Evolutionary conservation across 2,797 vertebrate genomes (phyloP).

Genomic region (Eospalax fontanierii): DNA sequence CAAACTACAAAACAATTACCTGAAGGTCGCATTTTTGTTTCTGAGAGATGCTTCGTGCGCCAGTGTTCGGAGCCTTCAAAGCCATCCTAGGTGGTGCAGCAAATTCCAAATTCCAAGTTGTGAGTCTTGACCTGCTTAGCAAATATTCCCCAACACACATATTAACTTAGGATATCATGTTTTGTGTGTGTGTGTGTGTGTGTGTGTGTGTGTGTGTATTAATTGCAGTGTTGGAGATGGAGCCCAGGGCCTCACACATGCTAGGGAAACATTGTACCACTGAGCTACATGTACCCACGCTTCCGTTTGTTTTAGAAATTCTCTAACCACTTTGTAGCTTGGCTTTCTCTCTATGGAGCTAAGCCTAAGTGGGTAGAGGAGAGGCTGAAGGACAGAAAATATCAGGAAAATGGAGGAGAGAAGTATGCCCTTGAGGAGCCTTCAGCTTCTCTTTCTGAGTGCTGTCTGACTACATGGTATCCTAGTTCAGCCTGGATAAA

Average conservation of each 20-base stretch:
- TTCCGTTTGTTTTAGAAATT: conserved; percentile 62
- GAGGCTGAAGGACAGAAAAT: conserved; percentile 9
- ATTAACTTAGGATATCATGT: neutral
- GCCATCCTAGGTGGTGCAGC: conserved; percentile 1
- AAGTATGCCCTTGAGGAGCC: neutral
- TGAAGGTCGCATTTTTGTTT: conserved; percentile 38
- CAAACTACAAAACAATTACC: conserved; percentile 45
- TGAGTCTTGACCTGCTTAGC: conserved; percentile 35
- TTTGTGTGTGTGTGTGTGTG: neutral
- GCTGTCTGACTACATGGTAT: neutral
- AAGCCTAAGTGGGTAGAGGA: neutral
- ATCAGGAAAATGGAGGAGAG: neutral
- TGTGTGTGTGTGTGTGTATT: neutral
- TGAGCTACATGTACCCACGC: no score
- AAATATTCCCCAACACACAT: neutral
- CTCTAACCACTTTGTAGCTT: neutral
- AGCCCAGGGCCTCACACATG: neutral
- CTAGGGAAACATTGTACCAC: no score
- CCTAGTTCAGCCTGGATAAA: neutral
- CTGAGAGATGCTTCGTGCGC: conserved; percentile 36
- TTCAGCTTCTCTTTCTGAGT: conserved; percentile 41
- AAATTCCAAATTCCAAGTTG: conserved; percentile 47
- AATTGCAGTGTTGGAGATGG: neutral
- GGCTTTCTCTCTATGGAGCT: conserved; percentile 47
- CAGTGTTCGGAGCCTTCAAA: neutral